Evolutionary conservation across 2,113 vertebrate genomes (phyloP), one percentile per base, ranked within the genome.

Genomic region (Tenrec ecaudatus): DNA sequence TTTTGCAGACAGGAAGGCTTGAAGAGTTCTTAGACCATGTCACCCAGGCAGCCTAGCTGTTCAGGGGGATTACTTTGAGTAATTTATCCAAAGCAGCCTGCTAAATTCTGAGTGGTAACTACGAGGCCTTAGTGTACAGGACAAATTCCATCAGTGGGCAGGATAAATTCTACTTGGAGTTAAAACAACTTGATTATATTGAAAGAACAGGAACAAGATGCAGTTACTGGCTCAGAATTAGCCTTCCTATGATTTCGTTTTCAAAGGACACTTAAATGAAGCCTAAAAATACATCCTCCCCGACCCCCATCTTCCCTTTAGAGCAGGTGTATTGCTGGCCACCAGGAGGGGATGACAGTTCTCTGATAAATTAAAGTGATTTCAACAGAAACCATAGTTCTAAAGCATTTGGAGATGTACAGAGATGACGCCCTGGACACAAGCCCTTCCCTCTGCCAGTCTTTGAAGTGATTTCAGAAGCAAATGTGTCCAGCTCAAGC

Each of bases 81-180:
- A 95, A 97, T 97, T 97, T 98, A 97, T 98, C 97, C 98, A 98
- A 98, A 96, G 95, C 94, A 97, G 71, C 53, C 95, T 97, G 97
- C 95, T 97, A 98, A 97, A 97, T 97, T 97, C 97, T 97, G 97
- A 98, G 95, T 95, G 94, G 93, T 94, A 96, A 96, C 94, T 97
- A 94, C 93, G 89, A 98, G 97, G 96, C 95, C 97, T 96, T 94
- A 92, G 38, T 76, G 64, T 88, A 90, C 92, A 84, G 92, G 81
- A 95, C 89, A 92, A 88, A 97, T 97, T 97, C 96, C 95, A 93
- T 93, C 96, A 96, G 94, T 91, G 85, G 91, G 60, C 15, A 83
- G 96, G 96, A 97, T 75, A 96, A 96, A 96, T 95, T 96, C 96
- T 96, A 86, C 82, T 95, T 95, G 93, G 91, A 96, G 90, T 94